Evolutionary conservation across 2,113 vertebrate genomes (phyloP), one percentile per base, ranked within the genome.

Genomic region (Xyliphius kryptos): DNA sequence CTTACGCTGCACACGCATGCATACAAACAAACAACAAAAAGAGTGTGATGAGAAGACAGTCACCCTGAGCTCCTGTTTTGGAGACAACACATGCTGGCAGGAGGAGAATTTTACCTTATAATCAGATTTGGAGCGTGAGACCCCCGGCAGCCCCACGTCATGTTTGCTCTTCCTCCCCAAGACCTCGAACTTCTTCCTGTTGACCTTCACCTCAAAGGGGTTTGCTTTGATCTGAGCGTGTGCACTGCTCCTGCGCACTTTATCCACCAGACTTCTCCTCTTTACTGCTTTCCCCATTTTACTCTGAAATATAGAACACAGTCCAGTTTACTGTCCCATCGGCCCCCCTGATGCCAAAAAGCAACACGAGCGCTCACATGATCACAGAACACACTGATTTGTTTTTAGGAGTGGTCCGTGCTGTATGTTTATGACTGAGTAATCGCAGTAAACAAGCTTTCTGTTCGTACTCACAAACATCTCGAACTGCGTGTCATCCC

Each of bases 171-270:
- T 95, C 56, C 90, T 81, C 3, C 94, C 94, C 59, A 99, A 63
- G 38, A 99, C 70, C 2, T 89, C 86, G 77, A 99, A 99, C 69
- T 99, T 99, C 82, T 97, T 94, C 68, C 86, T 80, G 79, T 99
- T 98, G 54, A 97, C 85, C 69, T 98, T 98, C 78, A 97, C 92
- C 50, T 99, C 96, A 58, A 98, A 99, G 0, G 96, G 95, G 73
- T 97, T 99, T 61, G 86, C 87, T 77, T 84, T 89, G 11, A 90
- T 90, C 64, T 81, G 59, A 1, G 76, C 60, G 22, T 83, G 72
- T 9, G 83, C 76, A 22, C 87, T 88, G 32, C 81, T 68, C 49
- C 81, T 84, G 13, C 79, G 82, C 65, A 85, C 80, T 63, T 88
- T 85, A 71, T 86, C 84, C 0, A 83, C 74, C 8, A 88, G 48